Percentiles rank a stretch among this genome's conserved stretches.
These are phyloP conservation scores for Herminia tarsipennalis DNA, from an alignment of 2,888 invertebrate species.

Conservation along the genomic window DNA sequence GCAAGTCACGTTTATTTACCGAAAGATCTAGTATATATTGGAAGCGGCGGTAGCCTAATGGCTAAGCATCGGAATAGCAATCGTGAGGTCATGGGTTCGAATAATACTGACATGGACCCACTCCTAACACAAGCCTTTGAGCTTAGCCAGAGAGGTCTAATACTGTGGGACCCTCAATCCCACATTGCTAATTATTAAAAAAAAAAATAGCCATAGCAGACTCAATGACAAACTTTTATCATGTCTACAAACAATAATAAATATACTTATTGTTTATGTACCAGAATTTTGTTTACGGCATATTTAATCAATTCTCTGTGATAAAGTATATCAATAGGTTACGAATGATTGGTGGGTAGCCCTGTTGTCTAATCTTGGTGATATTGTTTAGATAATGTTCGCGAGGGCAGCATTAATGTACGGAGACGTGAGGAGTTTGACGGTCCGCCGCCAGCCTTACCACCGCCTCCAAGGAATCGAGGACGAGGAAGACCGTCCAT, in stretches of 20 bases:
- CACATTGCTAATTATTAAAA: no score
- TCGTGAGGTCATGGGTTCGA: no score
- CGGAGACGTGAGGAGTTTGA: slow-evolving; percentile 71
- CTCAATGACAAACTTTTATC: not conserved
- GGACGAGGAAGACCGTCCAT: slow-evolving; percentile 58
- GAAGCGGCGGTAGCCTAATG: no score
- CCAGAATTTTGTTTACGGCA: not conserved
- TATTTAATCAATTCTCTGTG: not conserved
- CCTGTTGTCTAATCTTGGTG: slow-evolving; percentile 37
- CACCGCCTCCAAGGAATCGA: slow-evolving; percentile 77
- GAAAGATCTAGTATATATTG: no score
- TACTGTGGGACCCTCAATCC: no score
- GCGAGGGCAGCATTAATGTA: slow-evolving; percentile 63
- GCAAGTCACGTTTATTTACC: no score
- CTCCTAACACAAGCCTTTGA: no score
- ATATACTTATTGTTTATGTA: slow-evolving; percentile 2
- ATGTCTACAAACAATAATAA: slow-evolving; percentile 4
- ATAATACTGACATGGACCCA: no score
- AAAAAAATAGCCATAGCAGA: no score
- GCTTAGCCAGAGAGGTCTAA: no score
- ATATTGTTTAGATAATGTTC: slow-evolving; percentile 68
- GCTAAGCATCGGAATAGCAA: no score
- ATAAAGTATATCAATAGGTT: not conserved
- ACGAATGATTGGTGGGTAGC: slow-evolving; percentile 1
- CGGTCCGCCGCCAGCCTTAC: slow-evolving; percentile 75